Evolutionary conservation across 2,888 invertebrate species (phyloP).

Genomic region (Siphonodentalium dalli): DNA sequence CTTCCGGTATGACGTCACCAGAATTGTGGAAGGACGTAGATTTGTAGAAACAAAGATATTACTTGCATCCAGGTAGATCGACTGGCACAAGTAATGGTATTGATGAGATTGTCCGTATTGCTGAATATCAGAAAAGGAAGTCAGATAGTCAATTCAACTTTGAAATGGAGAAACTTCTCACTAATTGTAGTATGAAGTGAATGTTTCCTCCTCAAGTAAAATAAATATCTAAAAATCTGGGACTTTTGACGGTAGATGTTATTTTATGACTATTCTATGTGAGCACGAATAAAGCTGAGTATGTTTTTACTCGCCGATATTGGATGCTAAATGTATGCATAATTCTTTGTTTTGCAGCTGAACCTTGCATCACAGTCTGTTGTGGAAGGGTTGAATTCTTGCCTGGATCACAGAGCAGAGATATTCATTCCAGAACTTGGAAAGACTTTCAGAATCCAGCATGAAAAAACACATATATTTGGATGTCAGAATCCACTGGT

Average conservation of each 20-base stretch:
- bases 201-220: no score
- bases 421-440: constrained; percentile 94
- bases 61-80: no score
- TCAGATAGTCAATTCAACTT: no score
- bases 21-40: no score
- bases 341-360: constrained; percentile 67
- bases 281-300: neutral
- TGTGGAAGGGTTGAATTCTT: constrained; percentile 97
- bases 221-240: neutral
- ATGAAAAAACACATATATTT: constrained; percentile 84
- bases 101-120: no score
- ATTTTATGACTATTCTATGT: no score
- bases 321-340: neutral
- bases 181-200: no score
- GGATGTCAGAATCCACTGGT: constrained; percentile 97
- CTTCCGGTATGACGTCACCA: no score
- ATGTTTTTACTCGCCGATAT: neutral
- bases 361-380: constrained; percentile 99
- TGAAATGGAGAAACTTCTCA: no score
- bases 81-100: no score
- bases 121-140: no score
- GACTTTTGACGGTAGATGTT: neutral
- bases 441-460: constrained; percentile 78
- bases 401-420: constrained; percentile 95
- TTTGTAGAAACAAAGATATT: no score